Evolutionary conservation across 2,113 vertebrate species (phyloP), one percentile per base, ranked within the genome.

Genomic region (Phyllopteryx taeniolatus): DNA sequence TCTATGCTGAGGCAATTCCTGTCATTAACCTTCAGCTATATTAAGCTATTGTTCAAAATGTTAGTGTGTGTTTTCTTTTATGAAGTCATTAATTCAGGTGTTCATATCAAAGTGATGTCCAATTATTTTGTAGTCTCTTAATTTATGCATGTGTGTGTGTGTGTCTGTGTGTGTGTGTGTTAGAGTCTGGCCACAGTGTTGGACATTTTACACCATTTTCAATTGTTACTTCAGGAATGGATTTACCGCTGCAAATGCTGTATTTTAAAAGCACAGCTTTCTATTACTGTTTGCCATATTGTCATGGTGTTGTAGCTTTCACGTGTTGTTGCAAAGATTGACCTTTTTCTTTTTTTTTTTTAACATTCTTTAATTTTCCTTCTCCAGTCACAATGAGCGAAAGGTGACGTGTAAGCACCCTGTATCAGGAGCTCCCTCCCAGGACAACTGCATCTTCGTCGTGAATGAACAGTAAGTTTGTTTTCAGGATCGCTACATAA

Each of bases 321-420:
- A 60, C 22, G 12, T 67, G 12, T 31, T 20, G 15, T 31, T 22
- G 20, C 7, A 27, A 14, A 47, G 46, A 9, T 47, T 56, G 0
- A 59, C 11, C 15, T 67, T 33, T 39, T 9, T 47, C 8, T 43
- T 27, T 17, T 14, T 78, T 1, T 60, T 1, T 49, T 57, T 77
- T 27, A 19, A 35, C 4, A 5, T 65, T 82, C 4, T 33, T 67
- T 66, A 65, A 60, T 65, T 70, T 47, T 77, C 31, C 81, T 51
- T 72, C 71, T 67, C 17, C 91, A 99, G 97, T 85, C 97, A 99
- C 75, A 98, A 98, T 95, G 97, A 98, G 88, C 90, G 96, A 74
- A 98, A 99, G 93, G 98, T 99, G 84, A 98, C 96, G 77, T 99
- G 98, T 79, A 98, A 96, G 59, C 98, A 99, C 80, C 97, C 98